A percentile compares a stretch with the other conserved stretches of the same genome.
These are phyloP conservation scores for Lacerta agilis DNA, from an alignment of 2,797 vertebrate genomes.

Conservation along the genomic window DNA sequence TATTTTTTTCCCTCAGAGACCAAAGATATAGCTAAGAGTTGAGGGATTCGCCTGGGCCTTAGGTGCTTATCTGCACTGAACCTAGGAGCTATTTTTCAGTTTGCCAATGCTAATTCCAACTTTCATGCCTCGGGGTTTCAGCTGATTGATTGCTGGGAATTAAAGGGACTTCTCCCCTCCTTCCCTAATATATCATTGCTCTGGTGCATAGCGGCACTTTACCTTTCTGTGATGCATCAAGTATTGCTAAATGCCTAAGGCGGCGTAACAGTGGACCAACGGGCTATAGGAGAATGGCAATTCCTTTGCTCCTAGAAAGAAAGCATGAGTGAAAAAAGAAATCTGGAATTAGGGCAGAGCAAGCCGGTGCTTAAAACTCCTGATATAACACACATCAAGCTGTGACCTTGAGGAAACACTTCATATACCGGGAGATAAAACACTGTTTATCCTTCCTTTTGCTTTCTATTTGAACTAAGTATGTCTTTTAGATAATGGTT, in stretches of 20 bases:
- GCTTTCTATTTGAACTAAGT: slow-evolving; percentile 42
- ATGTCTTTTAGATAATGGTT: slow-evolving; percentile 40
- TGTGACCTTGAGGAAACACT: slow-evolving; percentile 7
- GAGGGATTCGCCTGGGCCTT: slow-evolving; percentile 14
- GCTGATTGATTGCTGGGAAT: slow-evolving; percentile 29
- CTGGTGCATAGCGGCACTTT: slow-evolving; percentile 14
- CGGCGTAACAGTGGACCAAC: slow-evolving; percentile 1
- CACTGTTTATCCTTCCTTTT: slow-evolving; percentile 31
- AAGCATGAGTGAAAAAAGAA: slow-evolving; percentile 18
- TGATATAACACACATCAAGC: slow-evolving; percentile 10
- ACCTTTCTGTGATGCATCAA: slow-evolving; percentile 14
- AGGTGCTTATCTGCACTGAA: slow-evolving; percentile 38
- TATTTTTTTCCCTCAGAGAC: neutral
- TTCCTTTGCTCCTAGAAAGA: neutral
- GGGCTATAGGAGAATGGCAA: neutral
- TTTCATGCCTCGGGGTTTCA: slow-evolving; percentile 34
- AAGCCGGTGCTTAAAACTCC: neutral
- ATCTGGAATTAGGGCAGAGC: slow-evolving; percentile 18
- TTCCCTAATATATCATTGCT: slow-evolving; percentile 30
- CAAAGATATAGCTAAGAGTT: slow-evolving; percentile 26
- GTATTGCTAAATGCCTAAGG: slow-evolving; percentile 20
- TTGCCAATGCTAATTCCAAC: slow-evolving; percentile 36
- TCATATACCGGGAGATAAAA: slow-evolving; percentile 26
- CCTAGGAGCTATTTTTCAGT: slow-evolving; percentile 48
- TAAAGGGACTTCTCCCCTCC: slow-evolving; percentile 22